Base-by-base conservation (phyloP, 2,797 vertebrate species). In the Erpetoichthys calabaricus region DNA sequence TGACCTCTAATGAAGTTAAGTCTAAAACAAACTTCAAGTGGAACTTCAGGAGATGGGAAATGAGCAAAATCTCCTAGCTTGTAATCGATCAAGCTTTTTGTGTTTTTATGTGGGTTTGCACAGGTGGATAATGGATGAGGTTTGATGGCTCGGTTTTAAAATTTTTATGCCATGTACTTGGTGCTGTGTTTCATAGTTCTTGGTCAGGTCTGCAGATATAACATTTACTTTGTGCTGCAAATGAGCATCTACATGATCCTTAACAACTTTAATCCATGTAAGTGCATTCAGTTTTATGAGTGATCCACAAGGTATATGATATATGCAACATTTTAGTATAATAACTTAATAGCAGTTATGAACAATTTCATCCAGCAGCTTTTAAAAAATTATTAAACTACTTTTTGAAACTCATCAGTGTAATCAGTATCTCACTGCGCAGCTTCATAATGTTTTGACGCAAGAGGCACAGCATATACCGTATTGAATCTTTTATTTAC, bases 1-100 rank as follows among this genome's bases (percentile, higher is more conserved):
- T 25, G 54, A 79, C 70, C 73, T 70, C 70, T 75, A 84, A 85
- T 79, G 78, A 58, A 74, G 75, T 80, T 81, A 83, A 55, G 70
- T 61, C 60, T 68, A 69, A 71, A 73, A 77, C 62, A 74, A 72
- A 68, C 68, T 79, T 73, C 67, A 75, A 67, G 63, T 74, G 66
- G 50, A 68, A 74, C 75, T 78, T 72, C 70, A 76, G 67, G 67
- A 71, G 66, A 74, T 75, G 61, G 76, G 70, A 77, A 80, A 76
- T 73, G 72, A 78, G 62, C 59, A 78, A 64, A 66, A 9, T 51
- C 47, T 59, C 47, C 67, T 71, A 68, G 68, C 75, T 73, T 74
- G 61, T 64, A 72, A 77, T 77, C 71, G 70, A 69, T 68, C 0
- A 3, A 56, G 51, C 2, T 47, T 42, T 42, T 10, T 51, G 53